Base-by-base conservation (phyloP, 64 coral and sea anemone genomes). In the Porites lutea region DNA sequence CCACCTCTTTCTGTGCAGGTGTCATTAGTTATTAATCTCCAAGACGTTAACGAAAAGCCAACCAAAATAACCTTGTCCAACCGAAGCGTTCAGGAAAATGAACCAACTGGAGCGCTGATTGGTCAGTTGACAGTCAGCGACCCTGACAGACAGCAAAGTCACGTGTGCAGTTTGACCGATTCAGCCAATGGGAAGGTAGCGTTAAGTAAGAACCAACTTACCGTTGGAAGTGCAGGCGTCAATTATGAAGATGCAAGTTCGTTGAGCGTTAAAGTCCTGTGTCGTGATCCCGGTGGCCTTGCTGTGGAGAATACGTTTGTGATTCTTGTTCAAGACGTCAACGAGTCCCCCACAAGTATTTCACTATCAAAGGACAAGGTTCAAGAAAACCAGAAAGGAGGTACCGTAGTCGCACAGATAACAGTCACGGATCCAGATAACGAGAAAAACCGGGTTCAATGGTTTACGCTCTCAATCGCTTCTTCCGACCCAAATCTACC, bases 31-130 rank as follows among this genome's bases (percentile, higher is more conserved):
- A 77, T 98, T 60, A 45, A 90, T 19, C 77, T 98, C 4, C 65
- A 19, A 14, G 93, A 98, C 61, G 74, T 92, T 13, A 98, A 98
- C 82, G 96, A 98, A 52, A 85, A 60, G 13, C 96, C 96, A 37
- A 84, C 86, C 3, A 55, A 55, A 3, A 93, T 98, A 69, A 71
- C 68, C 4, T 82, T 98, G n/a, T 95, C 89, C 61, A 86, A 93
- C 75, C 23, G 43, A 16, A 89, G 59, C 7, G 68, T 98, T 13
- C 18, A 52, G 3, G 96, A 98, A 51, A 98, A 98, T 72, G 75
- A 52, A 16, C 79, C 79, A 53, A 13, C 81, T 16, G 96, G 96
- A 44, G 72, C 96, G 10, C 72, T 98, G 69, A 95, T 98, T 95
- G 93, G 96, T 20, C 85, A 75, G 22, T 87, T 98, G 13, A 81